Evolutionary conservation across 1,140 invertebrate species (phyloP).

Genomic region (Aphelinus certus): DNA sequence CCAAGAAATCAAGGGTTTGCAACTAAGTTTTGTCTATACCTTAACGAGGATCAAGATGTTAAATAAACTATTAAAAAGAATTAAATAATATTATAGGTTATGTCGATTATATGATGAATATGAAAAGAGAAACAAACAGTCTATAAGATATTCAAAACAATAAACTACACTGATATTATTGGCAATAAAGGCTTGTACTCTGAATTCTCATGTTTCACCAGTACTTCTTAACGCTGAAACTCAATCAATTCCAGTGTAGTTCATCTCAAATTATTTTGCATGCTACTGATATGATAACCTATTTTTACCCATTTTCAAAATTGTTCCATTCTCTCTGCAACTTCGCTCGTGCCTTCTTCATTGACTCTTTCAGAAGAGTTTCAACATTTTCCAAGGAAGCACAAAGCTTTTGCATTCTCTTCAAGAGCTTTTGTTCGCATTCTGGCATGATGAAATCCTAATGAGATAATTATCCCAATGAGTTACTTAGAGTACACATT

Average conservation of each 20-base stretch:
- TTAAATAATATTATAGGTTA: not conserved
- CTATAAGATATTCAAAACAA: not conserved
- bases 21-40: conserved; percentile 21
- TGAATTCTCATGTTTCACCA: no score
- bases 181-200: not conserved
- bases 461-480: conserved; percentile 23
- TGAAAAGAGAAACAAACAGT: not conserved
- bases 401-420: conserved; percentile 49
- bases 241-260: no score
- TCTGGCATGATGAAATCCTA: conserved; percentile 44
- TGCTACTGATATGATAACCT: not conserved
- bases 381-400: conserved; percentile 50
- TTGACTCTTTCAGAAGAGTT: conserved; percentile 47
- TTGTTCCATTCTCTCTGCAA: conserved; percentile 55
- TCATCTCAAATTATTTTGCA: no score
- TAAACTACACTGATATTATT: conserved; percentile 24
- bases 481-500: conserved; percentile 3
- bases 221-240: no score
- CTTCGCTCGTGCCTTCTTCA: conserved; percentile 51
- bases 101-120: not conserved
- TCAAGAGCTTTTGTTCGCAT: conserved; percentile 53
- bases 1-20: no score
- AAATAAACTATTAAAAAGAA: conserved; percentile 3
- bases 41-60: conserved; percentile 21
- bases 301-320: conserved; percentile 55